Evolutionary conservation across 2,888 invertebrate species (phyloP).

Genomic region (Euzophera pinguis): DNA sequence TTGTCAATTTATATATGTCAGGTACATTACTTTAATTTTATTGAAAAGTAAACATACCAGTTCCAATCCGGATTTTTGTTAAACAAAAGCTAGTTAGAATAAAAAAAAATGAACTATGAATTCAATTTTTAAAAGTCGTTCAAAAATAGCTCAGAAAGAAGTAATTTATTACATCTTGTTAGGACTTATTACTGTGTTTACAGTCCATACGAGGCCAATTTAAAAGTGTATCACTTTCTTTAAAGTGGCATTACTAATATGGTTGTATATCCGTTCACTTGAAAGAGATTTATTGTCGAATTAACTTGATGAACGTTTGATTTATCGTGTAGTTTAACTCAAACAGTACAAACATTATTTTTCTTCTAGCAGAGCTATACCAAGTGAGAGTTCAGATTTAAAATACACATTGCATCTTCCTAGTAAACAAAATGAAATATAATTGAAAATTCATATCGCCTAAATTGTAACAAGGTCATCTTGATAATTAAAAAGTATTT

Average conservation of each 20-base stretch:
- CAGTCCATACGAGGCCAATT: slow-evolving; percentile 10
- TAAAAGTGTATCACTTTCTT: slow-evolving; percentile 14
- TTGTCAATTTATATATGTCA: too few relatives aligned
- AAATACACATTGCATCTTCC: too few relatives aligned
- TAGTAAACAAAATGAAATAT: too few relatives aligned
- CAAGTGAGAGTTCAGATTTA: too few relatives aligned
- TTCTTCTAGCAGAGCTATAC: background rate
- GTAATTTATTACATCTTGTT: background rate
- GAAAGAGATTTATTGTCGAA: slow-evolving; percentile 1
- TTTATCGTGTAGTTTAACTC: background rate
- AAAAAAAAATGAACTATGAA: too few relatives aligned
- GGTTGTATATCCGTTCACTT: background rate
- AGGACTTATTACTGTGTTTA: slow-evolving; percentile 7
- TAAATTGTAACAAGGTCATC: too few relatives aligned
- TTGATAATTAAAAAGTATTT: too few relatives aligned
- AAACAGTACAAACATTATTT: background rate
- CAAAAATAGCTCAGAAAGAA: background rate
- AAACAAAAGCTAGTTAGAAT: too few relatives aligned
- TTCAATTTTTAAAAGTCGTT: background rate
- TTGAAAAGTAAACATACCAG: too few relatives aligned
- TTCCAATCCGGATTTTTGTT: too few relatives aligned
- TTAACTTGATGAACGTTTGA: slow-evolving; percentile 1
- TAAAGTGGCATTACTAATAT: slow-evolving; percentile 1
- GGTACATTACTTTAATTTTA: too few relatives aligned
- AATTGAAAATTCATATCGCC: too few relatives aligned